Conservation (phyloP, 2,888 invertebrate species). For the Dermolepida albohirtum region DNA sequence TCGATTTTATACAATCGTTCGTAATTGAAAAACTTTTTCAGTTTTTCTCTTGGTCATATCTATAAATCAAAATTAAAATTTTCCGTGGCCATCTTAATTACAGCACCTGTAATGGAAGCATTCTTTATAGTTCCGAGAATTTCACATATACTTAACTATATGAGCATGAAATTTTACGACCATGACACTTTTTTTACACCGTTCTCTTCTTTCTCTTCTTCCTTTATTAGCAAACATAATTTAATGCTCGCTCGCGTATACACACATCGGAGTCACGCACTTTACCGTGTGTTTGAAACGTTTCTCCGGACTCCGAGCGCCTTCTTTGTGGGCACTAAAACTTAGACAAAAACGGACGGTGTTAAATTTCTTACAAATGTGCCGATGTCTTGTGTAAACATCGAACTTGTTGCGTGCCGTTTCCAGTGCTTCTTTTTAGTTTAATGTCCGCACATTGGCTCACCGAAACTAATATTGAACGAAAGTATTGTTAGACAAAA, state of each 20-base stretch:
- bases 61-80: too few relatives aligned
- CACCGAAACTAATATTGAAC: not conserved
- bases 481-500: not conserved
- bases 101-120: not conserved
- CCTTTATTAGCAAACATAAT: conserved; percentile 36
- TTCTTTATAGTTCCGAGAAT: too few relatives aligned
- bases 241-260: conserved; percentile 1
- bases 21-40: too few relatives aligned
- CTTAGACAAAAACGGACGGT: not conserved
- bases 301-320: conserved; percentile 4
- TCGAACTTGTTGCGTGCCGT: conserved; percentile 25
- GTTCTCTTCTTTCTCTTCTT: not conserved
- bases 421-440: not conserved
- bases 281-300: not conserved
- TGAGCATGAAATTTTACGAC: conserved; percentile 17
- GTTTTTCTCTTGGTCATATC: too few relatives aligned
- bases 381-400: conserved; percentile 26
- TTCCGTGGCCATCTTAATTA: too few relatives aligned
- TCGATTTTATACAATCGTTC: too few relatives aligned
- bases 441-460: conserved; percentile 7
- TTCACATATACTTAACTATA: conserved; percentile 4
- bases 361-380: conserved; percentile 32
- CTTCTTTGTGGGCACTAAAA: conserved; percentile 6
- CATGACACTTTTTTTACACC: conserved; percentile 4
- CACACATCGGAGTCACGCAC: not conserved